phyloP scores from a whole-genome alignment of 35 echinoderm and acorn worm species.

The Nesometra sesokonis region DNA sequence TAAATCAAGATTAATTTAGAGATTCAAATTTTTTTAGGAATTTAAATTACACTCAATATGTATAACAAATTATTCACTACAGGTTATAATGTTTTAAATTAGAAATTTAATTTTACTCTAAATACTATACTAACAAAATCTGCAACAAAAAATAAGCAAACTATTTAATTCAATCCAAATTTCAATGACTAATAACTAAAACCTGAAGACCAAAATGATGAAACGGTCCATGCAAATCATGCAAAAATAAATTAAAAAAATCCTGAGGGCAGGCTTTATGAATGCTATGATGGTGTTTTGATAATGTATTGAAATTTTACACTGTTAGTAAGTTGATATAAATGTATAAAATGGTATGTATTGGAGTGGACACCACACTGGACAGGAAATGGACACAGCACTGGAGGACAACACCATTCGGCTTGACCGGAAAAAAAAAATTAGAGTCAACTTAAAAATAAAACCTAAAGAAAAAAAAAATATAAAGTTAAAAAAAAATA shows the following conservation, averaged over 20 bases:
- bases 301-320: background rate
- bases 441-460: background rate
- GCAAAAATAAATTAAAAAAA: background rate
- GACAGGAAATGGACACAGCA: background rate
- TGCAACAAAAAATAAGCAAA: too few relatives aligned
- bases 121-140: too few relatives aligned
- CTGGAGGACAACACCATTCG: background rate
- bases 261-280: background rate
- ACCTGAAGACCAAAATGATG: background rate
- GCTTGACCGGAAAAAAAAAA: background rate
- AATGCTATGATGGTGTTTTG: background rate
- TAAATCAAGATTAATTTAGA: too few relatives aligned
- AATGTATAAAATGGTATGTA: background rate
- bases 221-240: background rate
- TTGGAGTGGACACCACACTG: background rate
- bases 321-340: background rate
- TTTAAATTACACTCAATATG: too few relatives aligned
- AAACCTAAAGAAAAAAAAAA: background rate
- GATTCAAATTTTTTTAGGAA: too few relatives aligned
- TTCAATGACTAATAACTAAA: too few relatives aligned
- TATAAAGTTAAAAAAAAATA: background rate
- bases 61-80: too few relatives aligned
- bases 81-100: too few relatives aligned
- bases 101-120: too few relatives aligned
- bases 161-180: too few relatives aligned